Evolutionary conservation across 2,888 invertebrate species (phyloP).

Genomic region (Cataglyphis albicans): DNA sequence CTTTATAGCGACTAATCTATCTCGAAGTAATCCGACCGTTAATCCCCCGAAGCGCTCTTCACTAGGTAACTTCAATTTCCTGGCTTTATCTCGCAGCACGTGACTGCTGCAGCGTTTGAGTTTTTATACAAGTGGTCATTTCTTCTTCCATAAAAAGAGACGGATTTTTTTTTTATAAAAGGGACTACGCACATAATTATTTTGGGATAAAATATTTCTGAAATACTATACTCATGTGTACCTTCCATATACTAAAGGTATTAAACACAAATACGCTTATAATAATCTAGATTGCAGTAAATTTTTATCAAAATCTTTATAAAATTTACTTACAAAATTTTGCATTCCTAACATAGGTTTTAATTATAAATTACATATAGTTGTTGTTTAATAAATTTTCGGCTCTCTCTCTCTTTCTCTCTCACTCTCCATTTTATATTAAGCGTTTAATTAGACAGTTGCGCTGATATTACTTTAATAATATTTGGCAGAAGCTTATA

Average conservation of each 20-base stretch:
- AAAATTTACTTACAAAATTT: neutral
- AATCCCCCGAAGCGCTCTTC: constrained; percentile 53
- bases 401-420: too few species aligned
- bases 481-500: constrained; percentile 16
- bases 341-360: neutral
- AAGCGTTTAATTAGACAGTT: neutral
- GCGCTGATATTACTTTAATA: constrained; percentile 4
- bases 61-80: constrained; percentile 53
- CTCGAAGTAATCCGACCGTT: constrained; percentile 50
- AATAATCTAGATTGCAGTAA: constrained; percentile 10
- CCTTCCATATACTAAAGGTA: neutral
- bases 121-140: constrained; percentile 8
- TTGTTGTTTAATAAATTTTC: neutral
- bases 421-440: neutral
- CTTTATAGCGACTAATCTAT: constrained; percentile 69
- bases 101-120: constrained; percentile 13
- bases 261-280: neutral
- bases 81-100: constrained; percentile 16
- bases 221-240: neutral
- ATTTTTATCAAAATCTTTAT: neutral
- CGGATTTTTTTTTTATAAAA: neutral
- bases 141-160: neutral
- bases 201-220: neutral
- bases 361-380: neutral
- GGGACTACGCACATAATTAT: neutral